A percentile compares a stretch with the other conserved stretches of the same genome.
Conservation (phyloP, 2,888 invertebrate species). For the Ametastegia equiseti region DNA sequence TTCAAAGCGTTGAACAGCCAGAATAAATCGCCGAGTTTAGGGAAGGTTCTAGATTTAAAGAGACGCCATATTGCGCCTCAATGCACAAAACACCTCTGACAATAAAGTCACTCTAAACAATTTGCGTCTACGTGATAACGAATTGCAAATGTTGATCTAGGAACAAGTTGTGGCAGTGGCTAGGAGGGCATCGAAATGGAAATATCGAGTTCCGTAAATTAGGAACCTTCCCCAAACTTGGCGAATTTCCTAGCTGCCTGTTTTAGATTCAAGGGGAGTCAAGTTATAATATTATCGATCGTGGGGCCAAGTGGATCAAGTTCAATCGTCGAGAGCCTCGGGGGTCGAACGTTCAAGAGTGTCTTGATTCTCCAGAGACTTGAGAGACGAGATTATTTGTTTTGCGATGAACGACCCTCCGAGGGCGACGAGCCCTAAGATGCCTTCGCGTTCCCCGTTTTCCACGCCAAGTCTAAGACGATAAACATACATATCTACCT, state of each 20-base stretch:
- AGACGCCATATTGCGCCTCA: not conserved
- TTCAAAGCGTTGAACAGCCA: not conserved
- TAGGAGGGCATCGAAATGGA: not conserved
- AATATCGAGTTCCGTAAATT: not conserved
- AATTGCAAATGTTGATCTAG: not conserved
- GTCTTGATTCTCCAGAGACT: slow-evolving; percentile 10
- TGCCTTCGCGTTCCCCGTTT: slow-evolving; percentile 1
- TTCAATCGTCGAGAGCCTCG: not conserved
- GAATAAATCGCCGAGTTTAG: slow-evolving; percentile 19
- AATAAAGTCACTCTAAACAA: too few species aligned
- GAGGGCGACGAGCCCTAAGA: slow-evolving; percentile 31
- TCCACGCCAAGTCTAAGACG: slow-evolving; percentile 5
- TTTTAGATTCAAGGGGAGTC: not conserved
- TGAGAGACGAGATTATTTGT: slow-evolving; percentile 39
- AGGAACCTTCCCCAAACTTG: slow-evolving; percentile 6
- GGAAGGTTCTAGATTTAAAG: not conserved
- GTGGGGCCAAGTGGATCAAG: slow-evolving; percentile 10
- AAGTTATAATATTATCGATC: slow-evolving; percentile 31
- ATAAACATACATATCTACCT: slow-evolving; percentile 17
- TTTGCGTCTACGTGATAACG: too few species aligned
- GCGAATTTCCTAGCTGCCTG: not conserved
- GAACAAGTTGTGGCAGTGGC: not conserved
- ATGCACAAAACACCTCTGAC: too few species aligned
- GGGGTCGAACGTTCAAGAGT: slow-evolving; percentile 4
- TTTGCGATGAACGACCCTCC: slow-evolving; percentile 34